Conservation (phyloP, 2,888 invertebrate species). For the Congeria kusceri region DNA sequence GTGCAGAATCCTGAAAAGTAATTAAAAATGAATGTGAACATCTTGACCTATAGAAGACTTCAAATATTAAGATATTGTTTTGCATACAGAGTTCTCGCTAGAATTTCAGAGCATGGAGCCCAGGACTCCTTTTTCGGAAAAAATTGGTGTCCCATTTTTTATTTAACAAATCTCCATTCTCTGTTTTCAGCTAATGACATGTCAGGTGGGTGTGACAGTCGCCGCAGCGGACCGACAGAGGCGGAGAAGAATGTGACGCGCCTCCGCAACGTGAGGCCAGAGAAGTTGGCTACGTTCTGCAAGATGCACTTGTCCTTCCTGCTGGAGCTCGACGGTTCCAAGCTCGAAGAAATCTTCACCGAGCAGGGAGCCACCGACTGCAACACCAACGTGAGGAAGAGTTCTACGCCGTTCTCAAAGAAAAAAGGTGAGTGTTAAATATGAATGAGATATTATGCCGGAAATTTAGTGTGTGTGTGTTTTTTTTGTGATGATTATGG, state of each 20-base stretch:
- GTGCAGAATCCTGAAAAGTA: no score
- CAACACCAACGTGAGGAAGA: constrained; percentile 61
- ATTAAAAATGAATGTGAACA: no score
- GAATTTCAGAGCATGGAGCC: no score
- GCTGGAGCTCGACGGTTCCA: constrained; percentile 93
- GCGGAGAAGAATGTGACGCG: constrained; percentile 76
- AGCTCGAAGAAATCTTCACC: constrained; percentile 87
- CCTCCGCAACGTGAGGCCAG: constrained; percentile 88
- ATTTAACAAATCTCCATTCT: constrained; percentile 3
- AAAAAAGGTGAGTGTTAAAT: constrained; percentile 74
- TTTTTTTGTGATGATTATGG: no score
- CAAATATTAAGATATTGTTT: no score
- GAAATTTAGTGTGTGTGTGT: no score
- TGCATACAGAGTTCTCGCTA: no score
- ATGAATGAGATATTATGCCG: no score
- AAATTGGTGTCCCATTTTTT: no score
- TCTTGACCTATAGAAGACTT: no score
- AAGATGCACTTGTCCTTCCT: constrained; percentile 97
- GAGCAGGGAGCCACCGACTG: constrained; percentile 44
- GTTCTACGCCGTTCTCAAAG: constrained; percentile 73
- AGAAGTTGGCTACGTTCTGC: constrained; percentile 94
- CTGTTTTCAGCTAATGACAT: constrained; percentile 73
- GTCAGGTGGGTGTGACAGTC: constrained; percentile 68
- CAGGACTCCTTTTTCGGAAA: no score
- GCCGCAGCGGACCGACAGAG: constrained; percentile 68